phyloP scores from a whole-genome alignment of 2,797 vertebrate species.

The Rhinichthys osculus region DNA sequence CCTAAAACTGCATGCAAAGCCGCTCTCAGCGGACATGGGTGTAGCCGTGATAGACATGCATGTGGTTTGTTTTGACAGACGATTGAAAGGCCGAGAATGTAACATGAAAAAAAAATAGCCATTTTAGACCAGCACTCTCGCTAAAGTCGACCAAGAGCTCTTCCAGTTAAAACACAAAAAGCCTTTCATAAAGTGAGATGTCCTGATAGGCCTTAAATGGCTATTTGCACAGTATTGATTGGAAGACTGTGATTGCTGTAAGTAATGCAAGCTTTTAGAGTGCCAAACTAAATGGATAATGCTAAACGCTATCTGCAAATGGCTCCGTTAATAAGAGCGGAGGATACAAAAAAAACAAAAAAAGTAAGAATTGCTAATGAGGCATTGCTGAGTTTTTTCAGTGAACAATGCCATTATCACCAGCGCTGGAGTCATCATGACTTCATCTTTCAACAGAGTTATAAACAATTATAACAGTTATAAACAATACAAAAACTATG shows the following conservation, averaged over 20 bases:
- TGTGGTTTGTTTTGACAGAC: conserved; percentile 41
- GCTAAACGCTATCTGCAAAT: conserved; percentile 2
- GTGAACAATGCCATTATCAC: not conserved
- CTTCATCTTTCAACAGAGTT: not conserved
- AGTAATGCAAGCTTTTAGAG: conserved; percentile 27
- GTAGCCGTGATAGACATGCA: conserved; percentile 1
- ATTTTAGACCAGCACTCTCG: not conserved
- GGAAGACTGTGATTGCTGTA: conserved; percentile 20
- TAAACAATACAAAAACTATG: too few species aligned
- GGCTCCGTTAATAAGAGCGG: not conserved
- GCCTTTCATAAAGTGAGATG: conserved; percentile 10
- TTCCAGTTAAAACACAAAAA: conserved; percentile 1
- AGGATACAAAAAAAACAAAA: not conserved
- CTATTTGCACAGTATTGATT: conserved; percentile 44
- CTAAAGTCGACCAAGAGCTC: not conserved
- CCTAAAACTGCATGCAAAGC: conserved; percentile 8
- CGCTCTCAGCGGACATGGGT: not conserved
- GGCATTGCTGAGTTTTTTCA: not conserved
- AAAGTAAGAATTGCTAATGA: not conserved
- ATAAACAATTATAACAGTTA: too few species aligned
- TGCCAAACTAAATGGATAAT: conserved; percentile 10
- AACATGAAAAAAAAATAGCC: not conserved
- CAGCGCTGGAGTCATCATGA: not conserved
- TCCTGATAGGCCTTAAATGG: conserved; percentile 1
- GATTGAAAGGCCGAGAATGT: conserved; percentile 13